Evolutionary conservation across 2,888 invertebrate genomes (phyloP).

Genomic region (Suillia variegata): DNA sequence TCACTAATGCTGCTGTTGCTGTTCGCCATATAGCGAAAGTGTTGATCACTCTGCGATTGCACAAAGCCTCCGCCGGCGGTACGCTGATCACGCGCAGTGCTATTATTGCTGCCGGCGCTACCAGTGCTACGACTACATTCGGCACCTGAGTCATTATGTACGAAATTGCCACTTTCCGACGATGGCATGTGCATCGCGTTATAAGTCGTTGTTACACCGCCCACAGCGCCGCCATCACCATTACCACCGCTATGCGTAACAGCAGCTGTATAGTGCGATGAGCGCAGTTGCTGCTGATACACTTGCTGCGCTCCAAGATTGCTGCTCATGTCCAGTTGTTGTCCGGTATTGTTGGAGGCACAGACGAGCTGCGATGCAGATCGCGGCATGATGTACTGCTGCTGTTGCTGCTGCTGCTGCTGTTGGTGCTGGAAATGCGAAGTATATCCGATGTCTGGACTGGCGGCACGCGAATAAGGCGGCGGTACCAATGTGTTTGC

Average conservation of each 20-base stretch:
- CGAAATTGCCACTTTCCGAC: constrained; percentile 51
- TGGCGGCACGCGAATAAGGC: constrained; percentile 80
- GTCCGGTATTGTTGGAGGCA: constrained; percentile 30
- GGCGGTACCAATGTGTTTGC: constrained; percentile 84
- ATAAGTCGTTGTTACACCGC: constrained; percentile 14
- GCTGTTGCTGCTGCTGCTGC: too few relatives aligned
- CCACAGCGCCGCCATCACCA: constrained; percentile 28
- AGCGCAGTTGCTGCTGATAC: constrained; percentile 34
- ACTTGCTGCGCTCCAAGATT: constrained; percentile 32
- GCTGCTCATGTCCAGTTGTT: constrained; percentile 21
- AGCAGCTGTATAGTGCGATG: constrained; percentile 31
- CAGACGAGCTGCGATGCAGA: constrained; percentile 68
- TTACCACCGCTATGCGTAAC: constrained; percentile 29
- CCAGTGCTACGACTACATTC: constrained; percentile 35
- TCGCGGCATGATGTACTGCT: constrained; percentile 63
- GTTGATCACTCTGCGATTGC: constrained; percentile 60
- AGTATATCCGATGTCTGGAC: constrained; percentile 69
- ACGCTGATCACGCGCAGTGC: background rate
- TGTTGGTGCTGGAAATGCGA: constrained; percentile 53
- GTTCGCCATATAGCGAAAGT: constrained; percentile 56
- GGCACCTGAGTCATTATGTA: constrained; percentile 34
- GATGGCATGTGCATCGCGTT: constrained; percentile 38
- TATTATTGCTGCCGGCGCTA: constrained; percentile 8
- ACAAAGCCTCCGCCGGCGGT: constrained; percentile 38
- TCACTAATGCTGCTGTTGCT: constrained; percentile 60